Base-by-base conservation (phyloP, 2,113 vertebrate species). In the Callocephalon fimbriatum region DNA sequence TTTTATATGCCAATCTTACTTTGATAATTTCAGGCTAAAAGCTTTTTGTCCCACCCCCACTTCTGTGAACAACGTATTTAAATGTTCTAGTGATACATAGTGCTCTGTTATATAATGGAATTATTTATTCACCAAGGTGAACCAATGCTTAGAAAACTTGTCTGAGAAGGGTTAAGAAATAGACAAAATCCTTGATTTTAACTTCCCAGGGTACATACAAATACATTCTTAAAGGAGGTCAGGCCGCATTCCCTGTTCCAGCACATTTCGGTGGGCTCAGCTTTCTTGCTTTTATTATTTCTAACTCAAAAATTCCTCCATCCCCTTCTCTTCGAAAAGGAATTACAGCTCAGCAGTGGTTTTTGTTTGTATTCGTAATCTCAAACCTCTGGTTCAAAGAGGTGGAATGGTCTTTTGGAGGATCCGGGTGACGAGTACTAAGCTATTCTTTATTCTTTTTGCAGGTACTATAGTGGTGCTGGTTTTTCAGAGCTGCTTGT, bases 51-150 rank as follows among this genome's bases (percentile, higher is more conserved):
- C 40, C 32, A 35, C 19, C 26, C 19, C 3, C 2, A 70, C 32
- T 70, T 91, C 23, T 22, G 75, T 4, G 9, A 45, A 23, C 5
- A 78, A 26, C 2, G 0, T 38, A 35, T 58, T 76, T 66, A 23
- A 56, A 31, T 77, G 42, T 42, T 53, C 1, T 23, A 4, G 18
- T 54, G 29, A 25, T 59, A 19, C 2, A 0, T 3, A 54, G 16
- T 50, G 9, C 29, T 71, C 29, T 84, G 22, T 26, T 29, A 17
- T 63, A 6, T n/a, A 47, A 23, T 22, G 17, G 37, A 76, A 42
- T 83, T 74, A 32, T 12, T 77, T 66, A 32, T 35, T 84, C 47
- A 76, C 10, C 8, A 7, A 4, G 32, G 25, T 67, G 35, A 45
- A 29, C 56, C 76, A 54, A 37, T 40, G 21, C 61, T 48, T 89